These are phyloP conservation scores for Suricata suricatta DNA, from an alignment of 2,113 vertebrate species.

Conservation along the genomic window DNA sequence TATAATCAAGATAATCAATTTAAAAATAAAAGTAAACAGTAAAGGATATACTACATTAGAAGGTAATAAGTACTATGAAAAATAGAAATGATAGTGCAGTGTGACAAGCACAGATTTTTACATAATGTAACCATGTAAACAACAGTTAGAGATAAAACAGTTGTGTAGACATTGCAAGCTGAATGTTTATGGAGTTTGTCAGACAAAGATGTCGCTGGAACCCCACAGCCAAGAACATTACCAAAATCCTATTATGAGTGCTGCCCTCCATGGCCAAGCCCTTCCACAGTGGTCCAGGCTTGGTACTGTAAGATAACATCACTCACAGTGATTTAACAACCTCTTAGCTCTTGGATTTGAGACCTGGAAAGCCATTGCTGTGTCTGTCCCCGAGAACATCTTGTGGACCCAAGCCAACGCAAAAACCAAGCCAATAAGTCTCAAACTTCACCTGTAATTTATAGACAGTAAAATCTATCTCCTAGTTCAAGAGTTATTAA, in stretches of 20 bases:
- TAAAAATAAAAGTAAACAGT: neutral
- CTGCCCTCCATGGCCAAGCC: neutral
- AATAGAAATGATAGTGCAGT: neutral
- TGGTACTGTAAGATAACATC: rapidly evolving
- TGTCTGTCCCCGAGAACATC: neutral
- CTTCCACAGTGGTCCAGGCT: neutral
- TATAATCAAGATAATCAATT: neutral
- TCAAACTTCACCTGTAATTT: neutral
- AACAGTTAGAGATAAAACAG: neutral
- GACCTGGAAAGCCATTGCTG: neutral
- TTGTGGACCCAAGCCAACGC: neutral
- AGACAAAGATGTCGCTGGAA: neutral
- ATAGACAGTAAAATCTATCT: neutral
- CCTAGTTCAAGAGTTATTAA: neutral
- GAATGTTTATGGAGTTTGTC: neutral
- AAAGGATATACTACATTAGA: neutral
- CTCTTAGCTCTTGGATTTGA: neutral
- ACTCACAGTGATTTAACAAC: neutral
- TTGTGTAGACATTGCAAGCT: neutral
- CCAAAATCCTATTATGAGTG: neutral
- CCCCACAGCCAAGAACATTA: neutral
- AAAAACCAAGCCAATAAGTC: neutral
- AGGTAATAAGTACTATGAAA: neutral
- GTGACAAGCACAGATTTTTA: neutral
- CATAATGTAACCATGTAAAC: neutral